phyloP scores from a whole-genome alignment of 2,113 vertebrate species.

The cat (Felis catus) region F.catus_Fca126_mat1.0 CM031416.1:104235501-104236000 shows the following conservation, averaged over 20 bases:
- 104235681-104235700: background rate
- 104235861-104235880: background rate
- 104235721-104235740: background rate
- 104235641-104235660: background rate
- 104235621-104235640: background rate
- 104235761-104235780: background rate
- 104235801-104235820: background rate
- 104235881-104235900: background rate
- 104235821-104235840: background rate
- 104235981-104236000: background rate
- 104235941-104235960: background rate
- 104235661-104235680: background rate
- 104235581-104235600: background rate
- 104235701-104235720: background rate
- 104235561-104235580: background rate
- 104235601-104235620: background rate
- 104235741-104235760: background rate
- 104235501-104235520: background rate
- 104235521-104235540: background rate
- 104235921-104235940: background rate
- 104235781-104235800: background rate
- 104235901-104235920: background rate
- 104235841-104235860: background rate
- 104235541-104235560: background rate
- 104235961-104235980: background rate